Evolutionary conservation across 1,140 invertebrate species (phyloP), one percentile per base, ranked within the genome.

Genomic region (Leptinotarsa lineolata): DNA sequence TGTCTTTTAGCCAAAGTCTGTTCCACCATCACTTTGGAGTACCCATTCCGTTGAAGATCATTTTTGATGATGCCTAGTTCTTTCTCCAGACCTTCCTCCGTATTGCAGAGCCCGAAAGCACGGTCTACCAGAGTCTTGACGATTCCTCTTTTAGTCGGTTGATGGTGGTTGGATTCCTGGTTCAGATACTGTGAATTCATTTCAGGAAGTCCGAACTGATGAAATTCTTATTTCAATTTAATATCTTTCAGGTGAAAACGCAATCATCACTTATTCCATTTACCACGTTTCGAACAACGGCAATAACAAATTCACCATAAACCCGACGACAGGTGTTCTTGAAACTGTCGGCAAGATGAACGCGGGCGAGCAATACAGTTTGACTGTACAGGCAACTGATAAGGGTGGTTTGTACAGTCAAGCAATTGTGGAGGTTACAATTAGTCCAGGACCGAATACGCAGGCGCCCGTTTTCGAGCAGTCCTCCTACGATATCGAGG

Each of bases 281-380:
- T 93, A 94, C 82, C 94, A 96, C 84, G 93, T 96, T 4, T 95
- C 94, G 48, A 96, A 96, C 83, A 95, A 95, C 82, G 95, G 94
- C 1, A 87, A 89, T 46, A 92, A 91, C 67, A 95, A 94, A 83
- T 97, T 97, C 80, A 90, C 89, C 77, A 95, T 97, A 75, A 90
- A 96, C 81, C 89, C 91, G n/a, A 88, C 88, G 72, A 92, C 90
- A 13, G 95, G 95, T 20, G 86, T 91, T 45, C 91, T 97, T 80
- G 90, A 91, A 65, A 91, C 91, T n/a, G 87, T 88, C 15, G 92
- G 93, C 5, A 92, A 93, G 74, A 81, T 96, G 1, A 90, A 92
- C 79, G 92, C 94, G 0, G 95, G 94, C 0, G 94, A 96, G 80
- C 93, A 95, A 78, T 97, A 95, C 84, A 94, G 92, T 80, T 91